phyloP scores from a whole-genome alignment of 2,888 invertebrate species.

The Leucoma salicis region DNA sequence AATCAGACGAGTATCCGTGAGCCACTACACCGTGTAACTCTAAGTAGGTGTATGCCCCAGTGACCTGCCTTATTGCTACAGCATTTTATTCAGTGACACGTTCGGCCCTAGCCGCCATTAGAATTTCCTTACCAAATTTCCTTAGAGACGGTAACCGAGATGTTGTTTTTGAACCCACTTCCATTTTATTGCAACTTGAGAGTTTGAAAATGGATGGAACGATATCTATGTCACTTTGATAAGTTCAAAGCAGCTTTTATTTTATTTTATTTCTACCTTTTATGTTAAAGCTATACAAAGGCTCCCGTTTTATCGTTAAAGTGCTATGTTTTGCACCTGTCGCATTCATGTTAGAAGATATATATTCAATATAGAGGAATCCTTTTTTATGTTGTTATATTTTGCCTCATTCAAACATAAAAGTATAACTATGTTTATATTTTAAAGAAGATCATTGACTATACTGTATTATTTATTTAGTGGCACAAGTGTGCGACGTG shows the following conservation, averaged over 20 bases:
- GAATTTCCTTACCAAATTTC: constrained; percentile 45
- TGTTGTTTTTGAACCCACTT: constrained; percentile 35
- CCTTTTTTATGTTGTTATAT: too few species aligned
- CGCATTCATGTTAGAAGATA: too few species aligned
- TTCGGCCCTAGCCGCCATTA: constrained; percentile 32
- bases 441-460: too few species aligned
- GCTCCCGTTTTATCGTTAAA: too few species aligned
- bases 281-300: neutral
- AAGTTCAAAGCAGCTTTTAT: constrained; percentile 4
- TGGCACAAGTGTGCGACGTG: too few species aligned
- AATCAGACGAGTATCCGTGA: constrained; percentile 26
- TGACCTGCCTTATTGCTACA: constrained; percentile 41
- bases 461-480: too few species aligned
- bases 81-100: constrained; percentile 47
- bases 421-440: too few species aligned
- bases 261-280: constrained; percentile 2
- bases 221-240: constrained; percentile 24
- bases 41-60: constrained; percentile 38
- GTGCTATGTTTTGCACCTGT: too few species aligned
- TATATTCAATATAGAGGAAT: too few species aligned
- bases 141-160: constrained; percentile 41
- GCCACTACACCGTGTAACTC: constrained; percentile 25
- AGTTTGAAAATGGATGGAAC: constrained; percentile 31
- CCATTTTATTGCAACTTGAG: constrained; percentile 35
- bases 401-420: too few species aligned